These are phyloP conservation scores for Polyodon spathula DNA, from an alignment of 2,113 vertebrate species.

Conservation along the genomic window DNA sequence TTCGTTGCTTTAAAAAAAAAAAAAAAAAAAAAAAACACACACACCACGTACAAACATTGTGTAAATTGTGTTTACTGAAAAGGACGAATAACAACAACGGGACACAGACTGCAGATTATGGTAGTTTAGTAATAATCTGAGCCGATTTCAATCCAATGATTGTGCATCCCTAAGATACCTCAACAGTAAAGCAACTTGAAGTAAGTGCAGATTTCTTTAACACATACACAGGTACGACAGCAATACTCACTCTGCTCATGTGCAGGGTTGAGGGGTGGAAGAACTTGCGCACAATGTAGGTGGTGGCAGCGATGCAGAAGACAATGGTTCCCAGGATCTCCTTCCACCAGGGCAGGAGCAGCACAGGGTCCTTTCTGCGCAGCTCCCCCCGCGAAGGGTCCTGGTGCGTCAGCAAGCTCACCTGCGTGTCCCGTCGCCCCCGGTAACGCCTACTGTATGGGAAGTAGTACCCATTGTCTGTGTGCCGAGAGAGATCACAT, in stretches of 20 bases:
- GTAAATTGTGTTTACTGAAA: conserved; percentile 1
- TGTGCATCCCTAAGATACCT: no score
- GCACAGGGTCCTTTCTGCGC: conserved; percentile 81
- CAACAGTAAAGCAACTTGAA: no score
- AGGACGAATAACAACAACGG: no score
- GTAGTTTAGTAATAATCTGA: no score
- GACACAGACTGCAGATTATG: no score
- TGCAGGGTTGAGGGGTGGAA: conserved; percentile 71
- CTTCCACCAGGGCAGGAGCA: conserved; percentile 96
- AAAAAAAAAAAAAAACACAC: background rate
- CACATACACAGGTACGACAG: background rate
- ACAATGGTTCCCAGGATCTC: conserved; percentile 88
- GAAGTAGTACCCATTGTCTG: conserved; percentile 93
- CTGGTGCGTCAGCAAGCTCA: conserved; percentile 65
- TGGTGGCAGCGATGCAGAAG: conserved; percentile 87
- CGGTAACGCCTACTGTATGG: conserved; percentile 78
- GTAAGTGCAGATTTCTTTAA: no score
- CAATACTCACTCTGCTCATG: conserved; percentile 59
- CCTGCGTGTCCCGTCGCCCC: conserved; percentile 67
- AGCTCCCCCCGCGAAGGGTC: conserved; percentile 42
- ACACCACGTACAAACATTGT: background rate
- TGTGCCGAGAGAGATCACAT: background rate
- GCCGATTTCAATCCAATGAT: no score
- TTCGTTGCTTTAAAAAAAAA: conserved; percentile 66
- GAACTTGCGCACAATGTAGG: conserved; percentile 86